A percentile compares a stretch with the other conserved stretches of the same genome.
Conservation (phyloP, 2,113 vertebrate genomes). For the Microcebus lehilahytsara region DNA sequence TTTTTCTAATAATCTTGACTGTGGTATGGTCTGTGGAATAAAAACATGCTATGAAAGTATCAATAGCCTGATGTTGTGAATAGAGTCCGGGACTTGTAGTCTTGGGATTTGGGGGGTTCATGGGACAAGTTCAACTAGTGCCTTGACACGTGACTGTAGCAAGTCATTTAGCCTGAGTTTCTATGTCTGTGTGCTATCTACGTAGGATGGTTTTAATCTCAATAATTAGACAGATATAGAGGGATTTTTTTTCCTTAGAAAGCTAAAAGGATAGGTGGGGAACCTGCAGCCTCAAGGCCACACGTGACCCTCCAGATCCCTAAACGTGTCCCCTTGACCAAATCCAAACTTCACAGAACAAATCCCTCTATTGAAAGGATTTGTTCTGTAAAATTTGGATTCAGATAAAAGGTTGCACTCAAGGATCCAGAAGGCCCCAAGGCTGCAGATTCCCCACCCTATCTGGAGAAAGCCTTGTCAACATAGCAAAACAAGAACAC, state of each 20-base stretch:
- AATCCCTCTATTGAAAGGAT: too few species aligned
- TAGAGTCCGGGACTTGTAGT: background rate
- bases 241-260: background rate
- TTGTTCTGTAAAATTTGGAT: too few species aligned
- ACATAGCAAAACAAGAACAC: background rate
- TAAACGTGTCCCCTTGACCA: too few species aligned
- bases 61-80: background rate
- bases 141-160: background rate
- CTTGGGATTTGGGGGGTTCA: background rate
- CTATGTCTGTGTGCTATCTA: background rate
- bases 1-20: background rate
- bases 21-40: background rate
- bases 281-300: too few species aligned
- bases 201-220: background rate
- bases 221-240: background rate
- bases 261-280: background rate
- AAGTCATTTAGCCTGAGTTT: background rate
- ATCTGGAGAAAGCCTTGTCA: constrained; percentile 15
- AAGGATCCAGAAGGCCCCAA: too few species aligned
- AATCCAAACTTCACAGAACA: too few species aligned
- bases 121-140: background rate
- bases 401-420: too few species aligned
- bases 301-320: too few species aligned
- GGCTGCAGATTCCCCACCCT: too few species aligned
- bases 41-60: background rate